phyloP scores from a whole-genome alignment of 2,113 vertebrate genomes.

The Ploceus nigricollis region DNA sequence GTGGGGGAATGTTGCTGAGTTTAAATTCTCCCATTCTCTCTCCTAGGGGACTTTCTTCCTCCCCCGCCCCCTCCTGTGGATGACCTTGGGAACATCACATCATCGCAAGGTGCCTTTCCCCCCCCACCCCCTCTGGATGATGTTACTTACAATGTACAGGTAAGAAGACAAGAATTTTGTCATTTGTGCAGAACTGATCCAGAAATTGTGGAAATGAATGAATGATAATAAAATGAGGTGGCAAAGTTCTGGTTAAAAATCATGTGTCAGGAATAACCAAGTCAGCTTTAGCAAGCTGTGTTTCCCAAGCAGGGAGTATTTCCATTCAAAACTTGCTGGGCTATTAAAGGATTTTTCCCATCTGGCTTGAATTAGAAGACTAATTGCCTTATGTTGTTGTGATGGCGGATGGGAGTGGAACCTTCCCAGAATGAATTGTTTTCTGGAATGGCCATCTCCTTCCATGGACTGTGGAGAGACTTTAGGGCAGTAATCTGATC shows the following conservation, averaged over 20 bases:
- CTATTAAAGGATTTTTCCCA: slow-evolving; percentile 58
- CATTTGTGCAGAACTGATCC: not conserved
- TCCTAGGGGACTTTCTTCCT: slow-evolving; percentile 74
- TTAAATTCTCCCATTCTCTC: not conserved
- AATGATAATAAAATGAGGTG: not conserved
- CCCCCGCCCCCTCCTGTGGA: slow-evolving; percentile 80
- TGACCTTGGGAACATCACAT: slow-evolving; percentile 65
- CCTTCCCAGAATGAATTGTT: slow-evolving; percentile 54
- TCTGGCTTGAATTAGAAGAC: slow-evolving; percentile 48
- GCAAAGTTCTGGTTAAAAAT: slow-evolving; percentile 3
- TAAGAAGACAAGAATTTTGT: slow-evolving; percentile 1
- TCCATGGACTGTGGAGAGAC: slow-evolving; percentile 18
- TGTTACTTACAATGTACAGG: slow-evolving; percentile 60
- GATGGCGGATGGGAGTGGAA: not conserved
- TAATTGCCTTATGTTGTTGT: slow-evolving; percentile 36
- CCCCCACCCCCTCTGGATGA: slow-evolving; percentile 70
- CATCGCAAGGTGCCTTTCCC: slow-evolving; percentile 68
- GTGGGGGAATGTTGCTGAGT: not conserved
- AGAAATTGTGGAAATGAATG: not conserved
- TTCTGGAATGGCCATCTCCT: slow-evolving; percentile 40
- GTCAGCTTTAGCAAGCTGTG: slow-evolving; percentile 6
- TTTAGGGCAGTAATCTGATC: slow-evolving; percentile 40
- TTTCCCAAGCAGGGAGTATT: slow-evolving; percentile 48
- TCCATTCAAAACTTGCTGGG: slow-evolving; percentile 33
- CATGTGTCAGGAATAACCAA: not conserved